A percentile compares a stretch with the other conserved stretches of the same genome.
Evolutionary conservation across 2,113 vertebrate genomes (phyloP).

Genomic region (Brachyistius frenatus): DNA sequence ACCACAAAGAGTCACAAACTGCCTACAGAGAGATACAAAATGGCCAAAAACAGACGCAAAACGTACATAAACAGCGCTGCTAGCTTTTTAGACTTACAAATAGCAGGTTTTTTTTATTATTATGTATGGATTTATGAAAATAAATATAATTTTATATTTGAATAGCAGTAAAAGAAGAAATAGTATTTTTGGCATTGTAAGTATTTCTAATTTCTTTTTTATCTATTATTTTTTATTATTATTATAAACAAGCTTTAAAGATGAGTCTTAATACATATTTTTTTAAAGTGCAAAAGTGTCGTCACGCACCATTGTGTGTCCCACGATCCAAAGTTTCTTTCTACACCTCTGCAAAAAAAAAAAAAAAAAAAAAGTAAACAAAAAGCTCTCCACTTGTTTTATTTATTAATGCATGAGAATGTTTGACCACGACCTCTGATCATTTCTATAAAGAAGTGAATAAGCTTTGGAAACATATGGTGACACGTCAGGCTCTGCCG

Average conservation of each 20-base stretch:
- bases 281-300: too few relatives aligned
- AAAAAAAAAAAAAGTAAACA: neutral
- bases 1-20: neutral
- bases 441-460: constrained; percentile 14
- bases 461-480: constrained; percentile 11
- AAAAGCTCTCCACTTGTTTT: neutral
- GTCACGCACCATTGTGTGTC: too few relatives aligned
- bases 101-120: neutral
- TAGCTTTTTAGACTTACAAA: neutral
- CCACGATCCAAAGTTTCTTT: neutral
- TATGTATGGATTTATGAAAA: too few relatives aligned
- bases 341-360: neutral
- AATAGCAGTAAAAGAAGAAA: too few relatives aligned
- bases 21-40: neutral
- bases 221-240: too few relatives aligned
- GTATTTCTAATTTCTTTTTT: too few relatives aligned
- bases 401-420: constrained; percentile 8
- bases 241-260: too few relatives aligned
- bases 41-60: neutral
- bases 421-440: constrained; percentile 34
- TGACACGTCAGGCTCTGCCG: constrained; percentile 42
- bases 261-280: too few relatives aligned
- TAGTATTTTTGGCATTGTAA: too few relatives aligned
- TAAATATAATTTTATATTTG: too few relatives aligned
- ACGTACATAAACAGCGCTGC: neutral